phyloP scores from a whole-genome alignment of 2,797 vertebrate species.

The Typhlichthys subterraneus region DNA sequence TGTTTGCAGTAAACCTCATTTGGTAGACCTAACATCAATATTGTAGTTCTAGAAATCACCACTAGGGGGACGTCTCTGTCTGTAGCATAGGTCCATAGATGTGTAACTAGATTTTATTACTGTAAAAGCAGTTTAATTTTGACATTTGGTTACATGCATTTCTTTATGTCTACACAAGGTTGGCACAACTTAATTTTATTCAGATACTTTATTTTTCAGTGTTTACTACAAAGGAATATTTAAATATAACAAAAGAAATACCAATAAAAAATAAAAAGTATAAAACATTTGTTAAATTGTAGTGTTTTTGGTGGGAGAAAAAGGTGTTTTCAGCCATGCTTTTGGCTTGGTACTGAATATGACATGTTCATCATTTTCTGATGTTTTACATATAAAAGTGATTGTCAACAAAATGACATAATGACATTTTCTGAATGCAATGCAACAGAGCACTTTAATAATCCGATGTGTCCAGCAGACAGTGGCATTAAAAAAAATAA shows the following conservation, averaged over 20 bases:
- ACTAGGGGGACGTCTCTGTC: constrained; percentile 28
- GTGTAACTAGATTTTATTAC: not conserved
- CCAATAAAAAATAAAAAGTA: too few relatives aligned
- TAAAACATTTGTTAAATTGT: too few relatives aligned
- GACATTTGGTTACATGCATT: too few relatives aligned
- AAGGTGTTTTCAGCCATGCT: not conserved
- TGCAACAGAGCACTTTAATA: constrained; percentile 60
- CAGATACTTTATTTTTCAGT: too few relatives aligned
- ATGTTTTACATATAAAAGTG: not conserved
- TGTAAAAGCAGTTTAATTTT: too few relatives aligned
- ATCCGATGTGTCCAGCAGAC: constrained; percentile 51
- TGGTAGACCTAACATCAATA: not conserved
- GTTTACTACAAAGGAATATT: too few relatives aligned
- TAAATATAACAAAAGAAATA: too few relatives aligned
- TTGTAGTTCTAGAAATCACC: constrained; percentile 12
- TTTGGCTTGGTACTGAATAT: not conserved
- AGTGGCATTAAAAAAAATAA: not conserved
- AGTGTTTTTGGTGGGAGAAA: not conserved
- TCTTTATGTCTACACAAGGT: too few relatives aligned
- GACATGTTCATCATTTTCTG: not conserved
- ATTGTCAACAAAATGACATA: constrained; percentile 60
- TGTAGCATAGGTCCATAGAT: not conserved
- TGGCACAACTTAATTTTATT: too few relatives aligned
- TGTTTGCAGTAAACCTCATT: too few relatives aligned
- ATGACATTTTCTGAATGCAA: constrained; percentile 67